Evolutionary conservation across 92 coral and sea anemone genomes (phyloP).

Genomic region (Meandrina meandrites): DNA sequence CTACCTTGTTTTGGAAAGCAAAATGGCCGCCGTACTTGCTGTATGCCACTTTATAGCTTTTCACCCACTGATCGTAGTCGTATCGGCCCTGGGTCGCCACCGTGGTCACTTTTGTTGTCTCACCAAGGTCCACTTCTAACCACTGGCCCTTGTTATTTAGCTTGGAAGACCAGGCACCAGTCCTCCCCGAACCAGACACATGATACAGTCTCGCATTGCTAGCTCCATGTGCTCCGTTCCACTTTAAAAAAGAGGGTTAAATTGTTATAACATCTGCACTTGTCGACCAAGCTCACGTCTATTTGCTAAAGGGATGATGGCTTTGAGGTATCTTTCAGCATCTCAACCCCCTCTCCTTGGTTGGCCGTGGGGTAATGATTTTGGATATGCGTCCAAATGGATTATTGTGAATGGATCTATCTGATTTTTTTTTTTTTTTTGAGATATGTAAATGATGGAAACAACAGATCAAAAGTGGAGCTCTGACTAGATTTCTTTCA

Average conservation of each 20-base stretch:
- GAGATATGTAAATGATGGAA: too few relatives aligned
- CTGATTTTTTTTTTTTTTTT: too few relatives aligned
- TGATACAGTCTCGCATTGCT: background rate
- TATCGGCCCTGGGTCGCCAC: slow-evolving; percentile 19
- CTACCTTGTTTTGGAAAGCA: background rate
- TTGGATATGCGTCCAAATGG: too few relatives aligned
- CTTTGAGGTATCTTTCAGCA: too few relatives aligned
- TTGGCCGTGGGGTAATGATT: too few relatives aligned
- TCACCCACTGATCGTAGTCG: slow-evolving; percentile 3
- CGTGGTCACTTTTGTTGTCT: background rate
- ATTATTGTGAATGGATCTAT: too few relatives aligned
- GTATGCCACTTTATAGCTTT: slow-evolving; percentile 5
- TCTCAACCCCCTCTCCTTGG: too few relatives aligned
- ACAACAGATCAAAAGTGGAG: too few relatives aligned
- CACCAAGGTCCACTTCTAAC: slow-evolving; percentile 11
- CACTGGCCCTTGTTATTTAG: background rate
- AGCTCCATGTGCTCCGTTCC: background rate
- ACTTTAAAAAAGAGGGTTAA: background rate
- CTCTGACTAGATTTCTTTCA: too few relatives aligned
- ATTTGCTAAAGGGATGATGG: too few relatives aligned
- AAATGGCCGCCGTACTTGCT: background rate
- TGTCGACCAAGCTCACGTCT: too few relatives aligned
- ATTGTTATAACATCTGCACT: too few relatives aligned
- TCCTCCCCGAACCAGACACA: background rate
- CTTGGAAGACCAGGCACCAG: background rate